phyloP scores from a whole-genome alignment of 1,140 invertebrate genomes.

The Phymastichus coffea region DNA sequence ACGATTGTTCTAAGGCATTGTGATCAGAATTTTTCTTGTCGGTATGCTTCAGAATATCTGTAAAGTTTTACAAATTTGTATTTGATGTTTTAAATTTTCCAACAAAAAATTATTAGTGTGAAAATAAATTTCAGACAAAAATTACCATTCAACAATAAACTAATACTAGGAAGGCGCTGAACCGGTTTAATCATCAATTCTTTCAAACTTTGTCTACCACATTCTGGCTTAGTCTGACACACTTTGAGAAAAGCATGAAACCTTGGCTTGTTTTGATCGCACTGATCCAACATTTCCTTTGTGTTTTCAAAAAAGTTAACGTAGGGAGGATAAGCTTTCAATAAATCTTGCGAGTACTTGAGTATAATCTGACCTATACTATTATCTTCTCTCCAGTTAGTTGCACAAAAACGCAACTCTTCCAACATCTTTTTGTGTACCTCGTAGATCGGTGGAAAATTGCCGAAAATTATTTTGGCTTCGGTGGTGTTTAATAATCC shows the following conservation, averaged over 20 bases:
- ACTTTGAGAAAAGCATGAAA: constrained; percentile 99
- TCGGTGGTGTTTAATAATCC: constrained; percentile 87
- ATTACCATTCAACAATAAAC: constrained; percentile 85
- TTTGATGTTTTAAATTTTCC: not conserved
- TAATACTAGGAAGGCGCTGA: constrained; percentile 93
- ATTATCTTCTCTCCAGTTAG: constrained; percentile 81
- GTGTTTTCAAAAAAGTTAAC: constrained; percentile 97
- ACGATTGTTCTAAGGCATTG: constrained; percentile 77
- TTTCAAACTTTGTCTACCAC: constrained; percentile 89
- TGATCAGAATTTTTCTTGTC: constrained; percentile 83
- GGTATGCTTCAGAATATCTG: constrained; percentile 92
- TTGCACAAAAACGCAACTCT: constrained; percentile 69
- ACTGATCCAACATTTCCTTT: constrained; percentile 87
- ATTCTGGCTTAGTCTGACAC: constrained; percentile 88
- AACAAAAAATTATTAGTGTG: not conserved
- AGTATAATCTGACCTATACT: constrained; percentile 86
- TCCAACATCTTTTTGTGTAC: constrained; percentile 84
- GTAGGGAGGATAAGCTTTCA: constrained; percentile 95
- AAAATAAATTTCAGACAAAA: constrained; percentile 14
- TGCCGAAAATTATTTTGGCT: constrained; percentile 94
- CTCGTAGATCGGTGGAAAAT: constrained; percentile 91
- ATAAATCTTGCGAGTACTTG: constrained; percentile 76
- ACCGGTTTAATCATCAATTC: constrained; percentile 96
- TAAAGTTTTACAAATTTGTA: constrained; percentile 35
- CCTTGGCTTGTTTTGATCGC: constrained; percentile 87